Base-by-base conservation (phyloP, 2,888 invertebrate genomes). In the Thera obeliscata region DNA sequence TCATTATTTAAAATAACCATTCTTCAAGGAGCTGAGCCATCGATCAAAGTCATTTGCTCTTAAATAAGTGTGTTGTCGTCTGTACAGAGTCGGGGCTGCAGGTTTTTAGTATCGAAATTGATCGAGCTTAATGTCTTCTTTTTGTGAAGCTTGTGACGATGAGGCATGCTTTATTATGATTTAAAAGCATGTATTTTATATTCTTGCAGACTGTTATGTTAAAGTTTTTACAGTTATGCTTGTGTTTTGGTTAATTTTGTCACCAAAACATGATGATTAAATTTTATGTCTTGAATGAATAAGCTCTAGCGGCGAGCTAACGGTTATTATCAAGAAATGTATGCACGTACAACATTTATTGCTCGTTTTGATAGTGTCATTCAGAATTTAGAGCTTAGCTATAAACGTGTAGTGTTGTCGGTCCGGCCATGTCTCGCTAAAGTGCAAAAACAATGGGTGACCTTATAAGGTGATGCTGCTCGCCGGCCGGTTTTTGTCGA, bases 361-460 rank as follows among this genome's bases (percentile, higher is more conserved):
- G 54, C 59, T 63, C 22, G 38, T 62, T 62, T 52, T 56, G 35
- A 46, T 59, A 48, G 54, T 58, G 43, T 52, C 49, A 46, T 56
- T 62, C 38, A 55, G 56, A 56, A 59, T 54, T 56, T 59, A 55
- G 54, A 52, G 50, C 61, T 48, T 46, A 33, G 58, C 41, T 49
- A 65, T 63, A 66, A 66, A 57, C 50, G n/a, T 57, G 9, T 33
- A 54, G 60, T 56, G 35, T 50, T 46, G 43, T 8, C 43, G 59
- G 62, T 65, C 72, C 77, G 74, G 70, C 64, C 73, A 80, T 78
- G 82, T 63, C 66, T 74, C 64, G 72, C 71, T 67, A 66, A 71
- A 57, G 67, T 70, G 80, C 78, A 88, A 87, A 89, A 88, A 90
- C 89, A 89, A 89, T 85, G 85, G 85, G 66, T 77, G 79, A 80